Evolutionary conservation across 2,888 invertebrate species (phyloP).

Genomic region (Tenthredo scrophulariae): DNA sequence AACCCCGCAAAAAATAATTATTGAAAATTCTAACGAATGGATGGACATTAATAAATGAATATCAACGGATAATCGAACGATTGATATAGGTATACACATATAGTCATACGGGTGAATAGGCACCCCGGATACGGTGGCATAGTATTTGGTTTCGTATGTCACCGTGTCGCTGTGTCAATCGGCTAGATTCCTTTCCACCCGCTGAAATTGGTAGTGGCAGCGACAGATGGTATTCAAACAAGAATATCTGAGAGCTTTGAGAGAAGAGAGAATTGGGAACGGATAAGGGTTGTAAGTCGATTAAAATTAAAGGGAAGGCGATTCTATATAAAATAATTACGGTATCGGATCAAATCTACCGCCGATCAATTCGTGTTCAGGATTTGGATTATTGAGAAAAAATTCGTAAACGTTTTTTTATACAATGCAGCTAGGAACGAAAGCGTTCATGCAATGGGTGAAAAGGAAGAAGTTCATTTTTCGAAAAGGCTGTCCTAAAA

Average conservation of each 20-base stretch:
- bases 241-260: constrained; percentile 42
- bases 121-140: constrained; percentile 49
- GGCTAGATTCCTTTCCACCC: constrained; percentile 40
- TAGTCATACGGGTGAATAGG: constrained; percentile 7
- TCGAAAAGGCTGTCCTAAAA: constrained; percentile 5
- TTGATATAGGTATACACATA: background rate
- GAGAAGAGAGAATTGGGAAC: constrained; percentile 31
- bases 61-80: constrained; percentile 30
- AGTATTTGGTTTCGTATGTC: constrained; percentile 49
- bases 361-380: background rate
- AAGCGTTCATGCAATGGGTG: background rate
- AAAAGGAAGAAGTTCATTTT: background rate
- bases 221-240: constrained; percentile 50
- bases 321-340: constrained; percentile 38
- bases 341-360: background rate
- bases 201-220: constrained; percentile 46
- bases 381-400: background rate
- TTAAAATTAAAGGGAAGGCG: constrained; percentile 46
- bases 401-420: background rate
- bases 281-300: constrained; percentile 54
- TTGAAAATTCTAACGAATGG: background rate
- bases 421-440: background rate
- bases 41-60: background rate
- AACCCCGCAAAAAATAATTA: background rate
- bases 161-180: constrained; percentile 46